phyloP scores from a whole-genome alignment of 2,113 vertebrate genomes.

The Leuciscus idus region DNA sequence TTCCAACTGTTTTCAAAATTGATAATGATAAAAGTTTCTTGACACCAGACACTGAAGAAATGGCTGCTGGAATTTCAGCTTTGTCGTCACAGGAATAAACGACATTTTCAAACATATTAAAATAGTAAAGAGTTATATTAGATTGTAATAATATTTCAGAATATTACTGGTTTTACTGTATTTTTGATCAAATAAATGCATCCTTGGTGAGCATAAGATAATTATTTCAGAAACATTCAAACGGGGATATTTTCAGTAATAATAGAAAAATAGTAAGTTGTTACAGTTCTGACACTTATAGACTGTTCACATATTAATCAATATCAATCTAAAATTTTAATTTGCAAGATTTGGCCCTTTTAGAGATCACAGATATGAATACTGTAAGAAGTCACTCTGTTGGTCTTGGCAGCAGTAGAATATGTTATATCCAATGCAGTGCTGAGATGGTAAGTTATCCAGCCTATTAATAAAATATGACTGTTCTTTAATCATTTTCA shows the following conservation, averaged over 20 bases:
- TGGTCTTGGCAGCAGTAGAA: neutral
- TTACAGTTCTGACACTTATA: neutral
- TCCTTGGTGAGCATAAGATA: no score
- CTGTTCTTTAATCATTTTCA: neutral
- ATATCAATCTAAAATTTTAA: neutral
- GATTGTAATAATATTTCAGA: no score
- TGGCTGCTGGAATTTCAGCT: neutral
- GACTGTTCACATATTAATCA: neutral
- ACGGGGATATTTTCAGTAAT: neutral
- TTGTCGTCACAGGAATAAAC: neutral
- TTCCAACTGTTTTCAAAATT: no score
- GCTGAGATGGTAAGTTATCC: neutral
- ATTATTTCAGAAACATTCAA: no score
- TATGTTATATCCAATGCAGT: conserved; percentile 12
- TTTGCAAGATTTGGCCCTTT: neutral
- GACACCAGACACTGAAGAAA: no score
- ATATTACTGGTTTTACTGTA: neutral
- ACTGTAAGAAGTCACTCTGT: neutral
- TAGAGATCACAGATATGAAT: neutral
- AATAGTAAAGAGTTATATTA: neutral
- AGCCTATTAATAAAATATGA: neutral
- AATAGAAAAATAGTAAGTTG: neutral
- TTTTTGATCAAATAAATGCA: neutral
- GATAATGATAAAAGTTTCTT: no score
- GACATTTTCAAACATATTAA: neutral